Conservation (phyloP, 2,113 vertebrate species). For the Emydura subglobosa region DNA sequence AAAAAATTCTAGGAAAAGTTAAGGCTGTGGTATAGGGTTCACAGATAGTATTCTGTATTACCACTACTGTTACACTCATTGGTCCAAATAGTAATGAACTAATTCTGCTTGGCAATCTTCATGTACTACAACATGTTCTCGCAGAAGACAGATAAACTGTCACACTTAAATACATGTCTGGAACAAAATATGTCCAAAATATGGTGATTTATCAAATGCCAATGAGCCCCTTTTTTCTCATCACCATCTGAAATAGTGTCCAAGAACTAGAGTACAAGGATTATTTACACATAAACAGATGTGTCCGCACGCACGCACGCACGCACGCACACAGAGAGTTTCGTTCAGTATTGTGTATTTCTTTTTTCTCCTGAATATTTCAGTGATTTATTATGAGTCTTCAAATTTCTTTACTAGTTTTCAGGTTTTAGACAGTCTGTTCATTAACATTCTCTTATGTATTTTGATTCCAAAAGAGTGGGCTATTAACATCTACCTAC, state of each 20-base stretch:
- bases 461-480: background rate
- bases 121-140: rapidly evolving
- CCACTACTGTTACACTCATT: rapidly evolving
- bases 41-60: rapidly evolving
- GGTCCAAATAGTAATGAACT: background rate
- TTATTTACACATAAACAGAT: background rate
- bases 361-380: background rate
- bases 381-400: no score
- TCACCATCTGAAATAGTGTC: background rate
- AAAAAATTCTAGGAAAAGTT: background rate
- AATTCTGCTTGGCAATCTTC: background rate
- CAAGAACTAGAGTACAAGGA: background rate
- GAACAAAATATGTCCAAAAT: background rate
- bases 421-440: no score
- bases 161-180: background rate
- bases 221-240: rapidly evolving
- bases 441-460: background rate
- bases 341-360: rapidly evolving
- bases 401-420: no score
- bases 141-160: background rate
- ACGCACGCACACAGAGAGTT: background rate
- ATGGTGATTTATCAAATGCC: background rate
- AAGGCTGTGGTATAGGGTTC: rapidly evolving
- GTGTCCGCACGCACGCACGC: background rate
- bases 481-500: background rate